Conservation (phyloP, 1,140 invertebrate species). For the Lordiphosa mommai region DNA sequence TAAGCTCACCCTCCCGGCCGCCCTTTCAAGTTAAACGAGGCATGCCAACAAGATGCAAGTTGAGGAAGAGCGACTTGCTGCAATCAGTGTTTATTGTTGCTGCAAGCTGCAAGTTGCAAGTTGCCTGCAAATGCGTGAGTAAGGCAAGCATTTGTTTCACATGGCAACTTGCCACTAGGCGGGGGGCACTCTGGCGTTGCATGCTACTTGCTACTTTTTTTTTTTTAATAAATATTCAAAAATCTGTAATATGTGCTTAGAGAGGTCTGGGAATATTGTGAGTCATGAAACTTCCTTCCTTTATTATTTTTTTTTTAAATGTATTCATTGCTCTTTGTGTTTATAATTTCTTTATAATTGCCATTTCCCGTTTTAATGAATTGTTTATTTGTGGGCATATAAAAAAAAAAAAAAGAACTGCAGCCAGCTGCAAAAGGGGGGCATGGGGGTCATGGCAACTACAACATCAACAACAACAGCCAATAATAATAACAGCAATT, state of each 20-base stretch:
- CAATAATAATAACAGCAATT: conserved; percentile 4
- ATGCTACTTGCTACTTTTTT: conserved; percentile 3
- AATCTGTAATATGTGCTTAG: conserved; percentile 4
- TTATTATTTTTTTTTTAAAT: neutral
- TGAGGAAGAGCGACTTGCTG: conserved; percentile 10
- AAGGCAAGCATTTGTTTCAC: conserved; percentile 12
- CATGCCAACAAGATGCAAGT: conserved; percentile 18
- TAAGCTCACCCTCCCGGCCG: conserved; percentile 15
- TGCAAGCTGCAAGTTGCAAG: conserved; percentile 7
- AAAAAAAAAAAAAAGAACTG: conserved; percentile 8
- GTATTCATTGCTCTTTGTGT: conserved; percentile 6
- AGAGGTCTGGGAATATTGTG: conserved; percentile 2
- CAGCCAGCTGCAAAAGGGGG: conserved; percentile 9
- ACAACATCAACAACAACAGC: conserved; percentile 1
- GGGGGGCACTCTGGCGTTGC: conserved; percentile 4
- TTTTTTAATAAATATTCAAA: conserved; percentile 9
- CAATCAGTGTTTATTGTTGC: conserved; percentile 28
- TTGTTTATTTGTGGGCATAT: conserved; percentile 29
- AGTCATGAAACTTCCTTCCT: neutral
- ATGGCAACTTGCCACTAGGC: conserved; percentile 7
- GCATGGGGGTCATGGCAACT: conserved; percentile 28
- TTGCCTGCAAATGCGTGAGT: conserved; percentile 8
- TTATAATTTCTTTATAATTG: conserved; percentile 30
- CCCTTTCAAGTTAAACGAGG: conserved; percentile 29
- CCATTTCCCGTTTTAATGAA: conserved; percentile 57